phyloP scores from a whole-genome alignment of 2,888 invertebrate genomes.

The Caenorhabditis doughertyi region DNA sequence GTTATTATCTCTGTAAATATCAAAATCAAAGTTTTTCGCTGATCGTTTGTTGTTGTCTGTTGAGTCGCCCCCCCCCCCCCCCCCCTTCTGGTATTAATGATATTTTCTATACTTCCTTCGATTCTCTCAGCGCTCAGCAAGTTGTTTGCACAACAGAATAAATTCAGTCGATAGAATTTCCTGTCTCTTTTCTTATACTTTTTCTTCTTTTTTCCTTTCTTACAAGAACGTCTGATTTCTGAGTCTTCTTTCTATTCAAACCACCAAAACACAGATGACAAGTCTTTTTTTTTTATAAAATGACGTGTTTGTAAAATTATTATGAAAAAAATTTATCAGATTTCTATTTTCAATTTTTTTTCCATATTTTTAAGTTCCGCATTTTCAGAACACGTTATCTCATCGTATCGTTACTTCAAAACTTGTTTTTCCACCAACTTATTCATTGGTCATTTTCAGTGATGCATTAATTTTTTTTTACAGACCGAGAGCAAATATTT shows the following conservation, averaged over 20 bases:
- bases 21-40: no score
- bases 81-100: no score
- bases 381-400: neutral
- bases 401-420: no score
- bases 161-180: constrained; percentile 5
- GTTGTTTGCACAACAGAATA: neutral
- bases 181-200: no score
- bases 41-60: no score
- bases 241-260: neutral
- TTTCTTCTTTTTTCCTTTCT: neutral
- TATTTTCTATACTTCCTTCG: neutral
- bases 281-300: neutral
- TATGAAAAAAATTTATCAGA: neutral
- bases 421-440: neutral
- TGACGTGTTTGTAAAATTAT: neutral
- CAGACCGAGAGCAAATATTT: constrained; percentile 37
- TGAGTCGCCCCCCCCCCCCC: no score
- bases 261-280: constrained; percentile 11
- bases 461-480: constrained; percentile 11
- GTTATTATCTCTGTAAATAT: no score
- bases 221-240: neutral
- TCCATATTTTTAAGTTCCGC: neutral
- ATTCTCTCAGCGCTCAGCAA: neutral
- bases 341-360: neutral
- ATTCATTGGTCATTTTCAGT: neutral